Evolutionary conservation across 2,797 vertebrate genomes (phyloP).

Genomic region (Sebastes cheni): DNA sequence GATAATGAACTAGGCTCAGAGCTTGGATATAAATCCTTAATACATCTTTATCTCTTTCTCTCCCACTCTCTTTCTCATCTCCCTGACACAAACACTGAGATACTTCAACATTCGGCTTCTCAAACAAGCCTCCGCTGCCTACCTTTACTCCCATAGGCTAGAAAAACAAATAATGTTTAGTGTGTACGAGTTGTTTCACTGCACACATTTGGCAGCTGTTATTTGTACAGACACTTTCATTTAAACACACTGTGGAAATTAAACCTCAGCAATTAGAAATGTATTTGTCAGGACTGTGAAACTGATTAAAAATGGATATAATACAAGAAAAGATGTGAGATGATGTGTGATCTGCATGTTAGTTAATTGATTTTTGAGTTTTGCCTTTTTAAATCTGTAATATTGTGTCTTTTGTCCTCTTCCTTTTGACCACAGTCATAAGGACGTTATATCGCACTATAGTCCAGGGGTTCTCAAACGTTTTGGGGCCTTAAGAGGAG

Average conservation of each 20-base stretch:
- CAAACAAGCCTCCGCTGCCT: neutral
- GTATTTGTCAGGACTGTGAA: neutral
- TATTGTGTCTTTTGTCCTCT: neutral
- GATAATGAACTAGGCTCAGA: conserved; percentile 40
- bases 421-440: neutral
- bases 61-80: conserved; percentile 26
- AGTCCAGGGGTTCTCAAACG: too few species aligned
- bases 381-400: neutral
- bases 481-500: too few species aligned
- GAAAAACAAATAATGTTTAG: neutral
- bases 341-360: neutral
- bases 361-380: neutral
- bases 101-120: neutral
- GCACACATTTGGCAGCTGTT: neutral
- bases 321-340: neutral
- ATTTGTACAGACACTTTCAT: neutral
- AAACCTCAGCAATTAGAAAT: neutral
- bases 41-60: conserved; percentile 35
- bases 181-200: neutral
- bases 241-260: neutral
- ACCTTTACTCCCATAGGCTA: neutral
- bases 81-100: conserved; percentile 10
- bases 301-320: neutral
- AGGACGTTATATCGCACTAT: neutral
- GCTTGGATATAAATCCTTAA: conserved; percentile 31